Conservation (phyloP, 2,797 vertebrate species). For the Dryobates pubescens region DNA sequence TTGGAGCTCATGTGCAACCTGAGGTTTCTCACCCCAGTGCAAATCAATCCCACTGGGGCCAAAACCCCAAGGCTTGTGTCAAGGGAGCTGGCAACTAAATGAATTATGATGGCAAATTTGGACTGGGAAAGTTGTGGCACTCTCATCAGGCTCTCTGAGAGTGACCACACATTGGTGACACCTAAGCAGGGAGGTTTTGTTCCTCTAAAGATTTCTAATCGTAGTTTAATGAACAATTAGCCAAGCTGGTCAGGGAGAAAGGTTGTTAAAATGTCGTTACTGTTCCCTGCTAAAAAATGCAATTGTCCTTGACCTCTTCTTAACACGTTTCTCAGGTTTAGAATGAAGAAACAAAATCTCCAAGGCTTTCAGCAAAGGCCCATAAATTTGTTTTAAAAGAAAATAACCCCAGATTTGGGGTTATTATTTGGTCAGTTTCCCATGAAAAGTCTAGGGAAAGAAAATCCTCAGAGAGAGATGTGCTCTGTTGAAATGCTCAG, state of each 20-base stretch:
- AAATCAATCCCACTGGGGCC: neutral
- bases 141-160: neutral
- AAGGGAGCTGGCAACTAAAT: neutral
- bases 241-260: neutral
- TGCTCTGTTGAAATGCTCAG: constrained; percentile 10
- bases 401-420: neutral
- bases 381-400: neutral
- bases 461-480: neutral
- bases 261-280: neutral
- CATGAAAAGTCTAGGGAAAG: neutral
- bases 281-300: constrained; percentile 6
- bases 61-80: neutral
- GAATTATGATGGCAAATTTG: neutral
- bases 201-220: neutral
- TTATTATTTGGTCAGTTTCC: constrained; percentile 29
- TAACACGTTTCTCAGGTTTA: constrained; percentile 15
- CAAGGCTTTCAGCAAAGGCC: neutral
- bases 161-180: neutral
- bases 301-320: neutral
- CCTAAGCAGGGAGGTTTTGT: neutral
- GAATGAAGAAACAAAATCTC: constrained; percentile 8
- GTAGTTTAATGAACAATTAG: neutral
- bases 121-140: neutral
- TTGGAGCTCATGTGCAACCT: neutral
- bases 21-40: neutral